Evolutionary conservation across 53 echinoderm and acorn worm genomes (phyloP), one percentile per base, ranked within the genome.

Genomic region (Mesocentrotus franciscanus): DNA sequence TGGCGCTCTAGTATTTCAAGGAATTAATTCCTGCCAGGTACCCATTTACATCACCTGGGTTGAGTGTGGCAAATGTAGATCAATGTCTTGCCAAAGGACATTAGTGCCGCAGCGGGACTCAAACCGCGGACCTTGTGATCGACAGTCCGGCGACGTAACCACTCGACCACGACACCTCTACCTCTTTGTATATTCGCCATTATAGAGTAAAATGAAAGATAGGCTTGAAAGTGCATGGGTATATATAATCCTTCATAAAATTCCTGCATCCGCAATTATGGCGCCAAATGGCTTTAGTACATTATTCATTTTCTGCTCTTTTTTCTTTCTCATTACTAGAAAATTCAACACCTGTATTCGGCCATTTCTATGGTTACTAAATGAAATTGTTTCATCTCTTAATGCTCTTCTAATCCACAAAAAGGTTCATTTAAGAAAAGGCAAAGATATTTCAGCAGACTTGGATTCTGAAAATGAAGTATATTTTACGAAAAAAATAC

Each of bases 341-440:
- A 81, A 42, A 81, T 42, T 9, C 36, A 79, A 79, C 79, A 81
- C 81, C 81, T 81, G 81, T 27, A 81, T 81, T 33, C 81, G 22
- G 9, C 8, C 8, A 42, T 81, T 81, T 18, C 81, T 22, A 81
- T 81, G 81, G 81, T 33, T 11, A 81, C 81, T 42, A 42, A 81
- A 81, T 18, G 81, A 81, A 2, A 16, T 42, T 81, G 15, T 36
- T 81, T 81, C 81, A 79, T 79, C 79, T 74, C 74, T 74, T 74
- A 36, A 36, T 79, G 39, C 39, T 30, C 8, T 75, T 75, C 75
- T 27, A 32, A 35, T 79, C 36, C 36, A 2, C 36, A 13, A 8
- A 36, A 36, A 35, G 64, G 29, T 79, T 74, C 74, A 74, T 12
- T 12, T 9, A 24, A 68, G 68, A 7, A 8, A 68, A 9, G 68